Base-by-base conservation (phyloP, 2,888 invertebrate species). In the Eurytoma adleriae region DNA sequence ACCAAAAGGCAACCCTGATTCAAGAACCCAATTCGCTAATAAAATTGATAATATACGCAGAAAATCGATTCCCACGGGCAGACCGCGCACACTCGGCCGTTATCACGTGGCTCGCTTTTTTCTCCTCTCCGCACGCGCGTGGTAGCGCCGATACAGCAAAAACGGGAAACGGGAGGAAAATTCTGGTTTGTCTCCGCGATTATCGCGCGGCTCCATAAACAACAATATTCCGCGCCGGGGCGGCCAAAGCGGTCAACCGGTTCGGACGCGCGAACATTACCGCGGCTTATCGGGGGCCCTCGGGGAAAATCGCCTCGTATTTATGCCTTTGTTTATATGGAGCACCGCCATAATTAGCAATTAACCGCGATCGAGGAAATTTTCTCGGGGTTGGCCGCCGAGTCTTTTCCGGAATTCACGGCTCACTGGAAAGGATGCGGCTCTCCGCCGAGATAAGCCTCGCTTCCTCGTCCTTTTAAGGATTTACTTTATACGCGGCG, bases 181-280 rank as follows among this genome's bases (percentile, higher is more conserved):
- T 72, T 80, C 77, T 76, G 80, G 77, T 80, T 80, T 77, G 80
- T 77, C 80, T 77, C 80, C 68, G 68, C 64, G 69, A 70, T 78
- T 73, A 77, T 73, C 77, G 68, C 50, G 20, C 24, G 77, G 61
- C 78, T 73, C 74, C 64, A 70, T 81, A 81, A 80, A 81, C 73
- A 78, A 78, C 78, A 59, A 81, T 78, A 81, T 81, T 81, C 40
- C 66, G 78, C 64, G 59, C 61, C 73, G 56, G 64, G 77, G 40
- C 40, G 66, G 18, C 77, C 73, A 69, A 72, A 7, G 68, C 62
- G 69, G 59, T 14, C 68, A 54, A 80, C 75, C 76, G 80, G 75
- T 75, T 80, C 18, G 18, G n/a, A 14, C 59, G 24, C 59, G 59
- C 57, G 57, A 57, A 20, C 16, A 77, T 80, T 73, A 68, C 59